Evolutionary conservation across 2,888 invertebrate species (phyloP), one percentile per base, ranked within the genome.

Genomic region (Athalia circularis): DNA sequence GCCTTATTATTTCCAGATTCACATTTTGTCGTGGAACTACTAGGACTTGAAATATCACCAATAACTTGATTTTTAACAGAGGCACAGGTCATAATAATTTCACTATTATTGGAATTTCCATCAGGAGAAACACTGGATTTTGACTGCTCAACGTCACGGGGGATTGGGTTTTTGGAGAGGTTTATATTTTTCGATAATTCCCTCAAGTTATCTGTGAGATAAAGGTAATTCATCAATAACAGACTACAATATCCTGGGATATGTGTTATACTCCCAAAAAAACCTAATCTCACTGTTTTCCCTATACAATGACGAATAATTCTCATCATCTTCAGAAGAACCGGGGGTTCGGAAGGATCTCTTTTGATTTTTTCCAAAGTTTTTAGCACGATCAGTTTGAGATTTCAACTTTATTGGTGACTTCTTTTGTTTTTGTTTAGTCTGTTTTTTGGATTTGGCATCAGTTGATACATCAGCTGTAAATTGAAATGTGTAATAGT

Each of bases 31-130:
- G 43, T 62, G 62, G 62, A 62, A 62, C 15, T 62, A 15, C 43
- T 62, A 62, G 62, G 62, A 62, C 43, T 29, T 62, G 62, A 47
- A 65, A 45, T 62, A 62, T 62, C 29, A 62, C 45, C 47, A 65
- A 65, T 65, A n/a, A 65, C 47, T 65, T 65, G 64, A 65, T 65
- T 65, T 47, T 65, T 45, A 47, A 65, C 64, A 65, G 64, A 47
- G 64, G 64, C 64, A 62, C 62, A 43, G 64, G 45, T 47, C n/a
- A 47, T 65, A 45, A n/a, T 43, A 65, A n/a, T 65, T 65, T 47
- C 64, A 65, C n/a, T 11, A 47, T 65, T 45, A 65, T 65, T 65
- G 64, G 64, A 11, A 65, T 47, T 65, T 65, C 13, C 5, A n/a
- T 65, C 64, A 47, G 47, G n/a, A 65, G 64, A 47, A 65, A 65